phyloP scores from a whole-genome alignment of 2,113 vertebrate genomes.

The Mobula hypostoma region DNA sequence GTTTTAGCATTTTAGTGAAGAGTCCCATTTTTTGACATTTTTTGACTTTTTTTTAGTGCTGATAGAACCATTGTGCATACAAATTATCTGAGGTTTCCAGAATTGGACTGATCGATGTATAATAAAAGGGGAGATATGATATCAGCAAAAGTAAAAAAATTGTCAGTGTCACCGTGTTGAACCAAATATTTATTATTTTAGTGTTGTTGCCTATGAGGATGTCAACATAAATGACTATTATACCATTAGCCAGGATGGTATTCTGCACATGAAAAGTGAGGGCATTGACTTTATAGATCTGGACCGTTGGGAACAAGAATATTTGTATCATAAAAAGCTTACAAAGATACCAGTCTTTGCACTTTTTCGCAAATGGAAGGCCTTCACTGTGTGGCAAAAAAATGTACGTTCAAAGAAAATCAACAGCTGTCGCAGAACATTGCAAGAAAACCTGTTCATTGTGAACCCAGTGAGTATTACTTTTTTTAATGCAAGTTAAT shows the following conservation, averaged over 20 bases:
- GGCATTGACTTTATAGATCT: slow-evolving; percentile 52
- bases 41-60: not conserved
- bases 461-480: slow-evolving; percentile 62
- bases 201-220: slow-evolving; percentile 57
- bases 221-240: slow-evolving; percentile 62
- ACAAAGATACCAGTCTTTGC: slow-evolving; percentile 65
- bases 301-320: slow-evolving; percentile 65
- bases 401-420: slow-evolving; percentile 64
- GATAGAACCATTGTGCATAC: not conserved
- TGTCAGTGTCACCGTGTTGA: not conserved
- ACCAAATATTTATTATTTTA: slow-evolving; percentile 42
- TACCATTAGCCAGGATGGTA: slow-evolving; percentile 58
- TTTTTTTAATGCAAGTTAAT: not conserved
- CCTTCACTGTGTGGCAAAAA: slow-evolving; percentile 65
- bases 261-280: slow-evolving; percentile 49
- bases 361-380: slow-evolving; percentile 69
- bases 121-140: not conserved
- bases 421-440: slow-evolving; percentile 47
- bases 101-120: not conserved
- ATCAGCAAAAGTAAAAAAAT: not conserved
- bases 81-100: not conserved
- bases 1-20: not conserved
- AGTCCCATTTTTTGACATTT: not conserved
- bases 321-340: slow-evolving; percentile 57
- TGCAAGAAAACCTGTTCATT: slow-evolving; percentile 62